Base-by-base conservation (phyloP, 2,888 invertebrate genomes). In the Oscheius sp. region DNA sequence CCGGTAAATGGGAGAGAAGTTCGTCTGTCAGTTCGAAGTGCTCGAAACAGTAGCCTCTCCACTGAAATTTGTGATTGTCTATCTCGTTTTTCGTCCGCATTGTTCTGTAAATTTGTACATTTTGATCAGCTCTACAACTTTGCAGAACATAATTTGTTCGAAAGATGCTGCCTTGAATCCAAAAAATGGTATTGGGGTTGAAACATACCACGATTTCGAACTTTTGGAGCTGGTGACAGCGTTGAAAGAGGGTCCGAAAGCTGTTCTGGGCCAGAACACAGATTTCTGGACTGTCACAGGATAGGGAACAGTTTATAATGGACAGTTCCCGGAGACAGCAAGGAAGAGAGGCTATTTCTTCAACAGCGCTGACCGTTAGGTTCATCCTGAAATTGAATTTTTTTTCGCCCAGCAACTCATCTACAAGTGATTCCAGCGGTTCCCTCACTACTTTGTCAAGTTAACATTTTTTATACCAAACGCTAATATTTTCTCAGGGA, bases 181-280 rank as follows among this genome's bases (percentile, higher is more conserved):
- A 33, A 59, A 33, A 13, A 59, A 35, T 35, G 37, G 9, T 37
- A 29, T 33, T 7, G 7, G 3, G 13, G 33, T 1, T 5, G 37
- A 70, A 66, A 66, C 51, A 11, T 29, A 66, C 70, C 29, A n/a
- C 13, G 11, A 70, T 58, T 59, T 70, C 70, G 13, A 70, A 70
- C 58, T 57, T 70, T 13, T 29, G 35, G 10, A 70, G 10, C 21
- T 48, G n/a, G 21, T 29, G 57, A 29, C 70, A 70, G 1, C 33
- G 33, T 58, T 48, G 58, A n/a, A 70, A 50, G 0, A 70, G 29
- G 9, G 29, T 11, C 32, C 29, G n/a, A 13, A 70, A 58, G 47
- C 58, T 70, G 35, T 59, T 58, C 42, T 59, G 70, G 7, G 59
- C 70, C 1, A 70, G 37, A 10, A 32, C 11, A 47, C n/a, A 21